Evolutionary conservation across 2,797 vertebrate genomes (phyloP).

Genomic region (Choloepus didactylus): DNA sequence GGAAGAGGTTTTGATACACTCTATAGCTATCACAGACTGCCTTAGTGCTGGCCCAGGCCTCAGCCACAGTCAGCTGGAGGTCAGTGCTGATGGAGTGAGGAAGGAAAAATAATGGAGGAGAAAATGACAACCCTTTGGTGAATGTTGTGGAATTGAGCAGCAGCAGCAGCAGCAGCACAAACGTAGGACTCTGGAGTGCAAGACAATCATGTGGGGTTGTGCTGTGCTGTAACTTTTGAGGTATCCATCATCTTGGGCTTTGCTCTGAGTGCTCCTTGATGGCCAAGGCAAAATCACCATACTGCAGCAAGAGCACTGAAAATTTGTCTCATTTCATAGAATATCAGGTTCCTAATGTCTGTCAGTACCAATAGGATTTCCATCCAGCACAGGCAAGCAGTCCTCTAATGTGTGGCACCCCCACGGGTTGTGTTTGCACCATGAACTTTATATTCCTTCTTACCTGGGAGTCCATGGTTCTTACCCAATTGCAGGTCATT

Average conservation of each 20-base stretch:
- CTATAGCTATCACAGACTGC: constrained; percentile 93
- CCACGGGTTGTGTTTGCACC: background rate
- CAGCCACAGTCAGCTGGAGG: constrained; percentile 92
- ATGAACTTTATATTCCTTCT: background rate
- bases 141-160: constrained; percentile 84
- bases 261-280: constrained; percentile 94
- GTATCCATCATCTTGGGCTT: constrained; percentile 92
- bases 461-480: background rate
- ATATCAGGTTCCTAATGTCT: constrained; percentile 90
- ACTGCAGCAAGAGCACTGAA: constrained; percentile 92
- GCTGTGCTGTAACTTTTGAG: constrained; percentile 88
- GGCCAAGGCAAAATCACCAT: constrained; percentile 94
- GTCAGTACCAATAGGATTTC: constrained; percentile 90
- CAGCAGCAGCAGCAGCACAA: constrained; percentile 86
- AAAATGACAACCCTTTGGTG: constrained; percentile 87
- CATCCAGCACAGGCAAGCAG: constrained; percentile 86
- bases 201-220: constrained; percentile 89
- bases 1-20: constrained; percentile 91
- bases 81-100: constrained; percentile 92
- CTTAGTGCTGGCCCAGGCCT: constrained; percentile 90
- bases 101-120: constrained; percentile 93
- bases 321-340: constrained; percentile 94
- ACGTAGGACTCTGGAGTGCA: constrained; percentile 93
- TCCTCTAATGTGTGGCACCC: background rate
- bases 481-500: background rate